These are phyloP conservation scores for Hormiphora californensis DNA, from an alignment of 37 sponge, comb jelly and placozoan genomes.

Conservation along the genomic window DNA sequence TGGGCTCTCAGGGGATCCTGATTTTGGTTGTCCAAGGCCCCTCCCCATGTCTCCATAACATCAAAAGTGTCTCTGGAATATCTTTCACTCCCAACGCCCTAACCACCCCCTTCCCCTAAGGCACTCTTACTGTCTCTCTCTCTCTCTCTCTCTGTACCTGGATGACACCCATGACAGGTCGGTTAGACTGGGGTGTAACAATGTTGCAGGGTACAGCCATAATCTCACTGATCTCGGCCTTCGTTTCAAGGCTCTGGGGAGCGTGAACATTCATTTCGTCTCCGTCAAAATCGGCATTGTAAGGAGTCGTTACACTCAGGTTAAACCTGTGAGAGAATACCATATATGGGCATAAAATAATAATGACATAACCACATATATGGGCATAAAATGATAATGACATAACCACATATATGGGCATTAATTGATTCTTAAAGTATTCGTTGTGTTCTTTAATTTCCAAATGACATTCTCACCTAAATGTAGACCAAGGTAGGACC, in stretches of 20 bases:
- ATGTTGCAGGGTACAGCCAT: slow-evolving; percentile 82
- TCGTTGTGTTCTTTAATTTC: not conserved
- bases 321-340: not conserved
- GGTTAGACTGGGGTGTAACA: slow-evolving; percentile 96
- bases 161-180: slow-evolving; percentile 99
- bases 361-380: not conserved
- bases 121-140: too few species aligned
- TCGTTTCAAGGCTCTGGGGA: slow-evolving; percentile 93
- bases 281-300: slow-evolving; percentile 99
- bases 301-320: slow-evolving; percentile 95
- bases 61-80: too few species aligned
- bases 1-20: too few species aligned
- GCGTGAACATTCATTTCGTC: slow-evolving; percentile 99
- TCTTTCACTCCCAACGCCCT: too few species aligned
- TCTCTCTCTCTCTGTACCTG: too few species aligned
- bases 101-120: too few species aligned
- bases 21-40: too few species aligned
- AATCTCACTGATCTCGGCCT: slow-evolving; percentile 86
- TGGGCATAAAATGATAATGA: not conserved
- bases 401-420: not conserved
- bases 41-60: too few species aligned
- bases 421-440: not conserved
- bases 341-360: not conserved
- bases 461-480: slow-evolving; percentile 57
- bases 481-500: slow-evolving; percentile 98